A percentile compares a stretch with the other conserved stretches of the same genome.
Evolutionary conservation across 2,113 vertebrate genomes (phyloP).

Genomic region (Limanda limanda): DNA sequence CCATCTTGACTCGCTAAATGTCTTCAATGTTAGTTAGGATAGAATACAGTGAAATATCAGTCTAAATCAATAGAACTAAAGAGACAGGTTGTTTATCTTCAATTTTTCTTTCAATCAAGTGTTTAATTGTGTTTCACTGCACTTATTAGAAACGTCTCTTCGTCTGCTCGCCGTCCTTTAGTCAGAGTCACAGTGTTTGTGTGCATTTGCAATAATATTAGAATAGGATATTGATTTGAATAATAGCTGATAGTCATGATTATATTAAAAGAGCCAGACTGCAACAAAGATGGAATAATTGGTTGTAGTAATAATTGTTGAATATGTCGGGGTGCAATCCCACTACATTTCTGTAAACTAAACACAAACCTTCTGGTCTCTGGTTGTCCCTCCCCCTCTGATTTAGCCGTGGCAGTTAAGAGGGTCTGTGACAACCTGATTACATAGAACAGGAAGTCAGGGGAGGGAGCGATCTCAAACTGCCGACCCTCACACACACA

Average conservation of each 20-base stretch:
- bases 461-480: constrained; percentile 76
- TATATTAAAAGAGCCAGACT: too few relatives aligned
- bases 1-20: constrained; percentile 9
- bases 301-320: background rate
- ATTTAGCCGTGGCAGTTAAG: constrained; percentile 64
- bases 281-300: background rate
- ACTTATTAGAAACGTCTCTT: background rate
- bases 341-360: constrained; percentile 4
- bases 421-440: constrained; percentile 78
- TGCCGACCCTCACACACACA: constrained; percentile 55
- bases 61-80: constrained; percentile 7
- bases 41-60: background rate
- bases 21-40: background rate
- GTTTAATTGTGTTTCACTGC: background rate
- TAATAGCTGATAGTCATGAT: background rate
- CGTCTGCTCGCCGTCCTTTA: background rate
- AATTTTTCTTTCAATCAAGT: background rate
- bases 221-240: background rate
- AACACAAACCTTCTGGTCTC: background rate
- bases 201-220: background rate
- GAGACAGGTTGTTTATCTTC: background rate
- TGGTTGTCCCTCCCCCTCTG: constrained; percentile 48
- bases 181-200: background rate
- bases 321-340: constrained; percentile 18
- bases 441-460: constrained; percentile 78